Evolutionary conservation across 1,140 invertebrate species (phyloP).

Genomic region (Drosophila willistoni): DNA sequence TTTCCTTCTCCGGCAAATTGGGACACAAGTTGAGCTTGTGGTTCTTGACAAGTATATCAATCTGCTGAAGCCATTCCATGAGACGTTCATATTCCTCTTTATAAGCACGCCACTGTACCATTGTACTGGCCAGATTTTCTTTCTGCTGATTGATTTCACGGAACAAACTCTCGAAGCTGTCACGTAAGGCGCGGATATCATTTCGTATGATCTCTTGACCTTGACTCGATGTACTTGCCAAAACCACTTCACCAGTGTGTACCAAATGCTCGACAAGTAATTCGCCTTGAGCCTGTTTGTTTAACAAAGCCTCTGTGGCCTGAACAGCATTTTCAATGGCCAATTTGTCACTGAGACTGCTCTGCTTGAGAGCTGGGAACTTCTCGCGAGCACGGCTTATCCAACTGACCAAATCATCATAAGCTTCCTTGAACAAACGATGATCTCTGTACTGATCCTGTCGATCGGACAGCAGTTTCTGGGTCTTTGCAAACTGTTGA

Average conservation of each 20-base stretch:
- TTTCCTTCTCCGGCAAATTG: constrained; percentile 92
- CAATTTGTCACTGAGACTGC: constrained; percentile 92
- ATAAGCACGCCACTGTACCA: constrained; percentile 93
- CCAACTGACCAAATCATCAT: constrained; percentile 94
- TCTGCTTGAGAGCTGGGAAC: constrained; percentile 93
- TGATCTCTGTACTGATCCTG: constrained; percentile 95
- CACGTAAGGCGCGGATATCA: constrained; percentile 92
- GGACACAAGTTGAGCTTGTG: constrained; percentile 93
- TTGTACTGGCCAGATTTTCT: constrained; percentile 91
- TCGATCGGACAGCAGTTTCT: constrained; percentile 89
- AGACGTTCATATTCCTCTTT: constrained; percentile 96
- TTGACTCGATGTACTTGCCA: constrained; percentile 90
- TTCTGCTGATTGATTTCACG: constrained; percentile 94
- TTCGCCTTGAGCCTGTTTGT: constrained; percentile 95
- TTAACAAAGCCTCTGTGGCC: constrained; percentile 92
- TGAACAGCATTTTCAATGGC: constrained; percentile 94
- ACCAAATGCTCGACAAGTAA: constrained; percentile 93
- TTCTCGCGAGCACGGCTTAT: constrained; percentile 93
- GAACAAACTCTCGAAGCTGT: constrained; percentile 93
- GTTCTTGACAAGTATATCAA: constrained; percentile 95
- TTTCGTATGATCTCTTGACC: constrained; percentile 92
- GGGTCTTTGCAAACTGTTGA: constrained; percentile 88
- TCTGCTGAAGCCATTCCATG: constrained; percentile 96
- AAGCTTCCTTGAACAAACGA: constrained; percentile 93
- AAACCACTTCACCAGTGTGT: constrained; percentile 93